Conservation (phyloP, 1,140 invertebrate genomes). For the Heliconius melpomene region DNA sequence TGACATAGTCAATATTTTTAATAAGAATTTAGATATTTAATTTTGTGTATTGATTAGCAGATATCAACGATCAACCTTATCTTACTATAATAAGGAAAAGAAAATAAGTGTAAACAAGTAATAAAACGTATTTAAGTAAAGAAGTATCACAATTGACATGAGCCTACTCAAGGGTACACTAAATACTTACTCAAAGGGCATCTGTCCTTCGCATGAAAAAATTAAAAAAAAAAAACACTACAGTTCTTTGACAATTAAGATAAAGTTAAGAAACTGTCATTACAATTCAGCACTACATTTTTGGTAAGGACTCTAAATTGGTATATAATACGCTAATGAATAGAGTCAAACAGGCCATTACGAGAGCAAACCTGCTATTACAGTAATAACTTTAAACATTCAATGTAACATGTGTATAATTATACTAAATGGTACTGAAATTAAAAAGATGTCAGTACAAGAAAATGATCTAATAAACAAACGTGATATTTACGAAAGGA, state of each 20-base stretch:
- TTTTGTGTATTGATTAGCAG: too few relatives aligned
- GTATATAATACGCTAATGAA: conserved; percentile 9
- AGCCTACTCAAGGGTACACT: too few relatives aligned
- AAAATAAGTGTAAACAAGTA: too few relatives aligned
- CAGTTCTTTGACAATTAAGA: background rate
- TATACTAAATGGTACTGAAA: background rate
- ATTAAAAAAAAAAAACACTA: too few relatives aligned
- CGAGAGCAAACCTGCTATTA: background rate
- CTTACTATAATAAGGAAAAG: too few relatives aligned
- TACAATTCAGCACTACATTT: conserved; percentile 8
- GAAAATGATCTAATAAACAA: background rate
- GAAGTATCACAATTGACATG: too few relatives aligned
- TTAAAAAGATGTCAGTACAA: background rate
- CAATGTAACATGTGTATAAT: background rate
- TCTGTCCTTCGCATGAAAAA: too few relatives aligned
- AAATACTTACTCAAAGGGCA: too few relatives aligned
- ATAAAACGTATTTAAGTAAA: too few relatives aligned
- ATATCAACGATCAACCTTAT: too few relatives aligned
- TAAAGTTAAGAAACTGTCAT: conserved; percentile 4
- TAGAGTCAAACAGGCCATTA: background rate
- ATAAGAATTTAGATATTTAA: too few relatives aligned
- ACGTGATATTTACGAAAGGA: background rate
- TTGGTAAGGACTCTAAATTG: background rate
- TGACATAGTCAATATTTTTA: too few relatives aligned
- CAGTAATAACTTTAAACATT: conserved; percentile 9